A percentile compares a stretch with the other conserved stretches of the same genome.
phyloP scores from a whole-genome alignment of 2,113 vertebrate species.

The Sebastes schlegelii region DNA sequence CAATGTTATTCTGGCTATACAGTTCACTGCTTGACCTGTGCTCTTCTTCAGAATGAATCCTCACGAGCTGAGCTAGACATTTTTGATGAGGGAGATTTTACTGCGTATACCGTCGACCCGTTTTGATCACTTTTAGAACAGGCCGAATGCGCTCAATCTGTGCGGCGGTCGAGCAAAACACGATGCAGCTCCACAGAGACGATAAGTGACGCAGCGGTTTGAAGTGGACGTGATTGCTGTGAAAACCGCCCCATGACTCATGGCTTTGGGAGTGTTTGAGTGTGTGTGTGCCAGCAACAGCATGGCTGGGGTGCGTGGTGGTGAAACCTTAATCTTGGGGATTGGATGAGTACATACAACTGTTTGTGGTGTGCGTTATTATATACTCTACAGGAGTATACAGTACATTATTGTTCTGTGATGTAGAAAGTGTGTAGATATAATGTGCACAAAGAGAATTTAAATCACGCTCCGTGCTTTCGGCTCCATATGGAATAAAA shows the following conservation, averaged over 20 bases:
- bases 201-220: constrained; percentile 30
- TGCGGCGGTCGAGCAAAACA: constrained; percentile 29
- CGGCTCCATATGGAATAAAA: no score
- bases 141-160: neutral
- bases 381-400: neutral
- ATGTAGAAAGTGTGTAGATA: neutral
- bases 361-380: neutral
- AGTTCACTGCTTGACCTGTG: neutral
- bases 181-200: constrained; percentile 7
- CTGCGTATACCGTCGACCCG: no score
- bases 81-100: neutral
- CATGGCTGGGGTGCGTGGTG: neutral
- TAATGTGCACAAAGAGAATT: neutral
- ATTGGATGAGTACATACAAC: constrained; percentile 37
- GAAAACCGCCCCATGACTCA: constrained; percentile 53
- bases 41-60: neutral
- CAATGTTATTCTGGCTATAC: neutral
- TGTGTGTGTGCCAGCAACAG: constrained; percentile 23
- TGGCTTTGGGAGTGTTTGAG: constrained; percentile 18
- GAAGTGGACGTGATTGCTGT: constrained; percentile 59
- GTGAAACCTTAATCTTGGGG: constrained; percentile 39
- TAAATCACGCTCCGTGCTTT: no score
- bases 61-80: neutral
- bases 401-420: neutral
- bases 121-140: neutral